phyloP scores from a whole-genome alignment of 1,140 invertebrate genomes.

The Lepidostoma basale region DNA sequence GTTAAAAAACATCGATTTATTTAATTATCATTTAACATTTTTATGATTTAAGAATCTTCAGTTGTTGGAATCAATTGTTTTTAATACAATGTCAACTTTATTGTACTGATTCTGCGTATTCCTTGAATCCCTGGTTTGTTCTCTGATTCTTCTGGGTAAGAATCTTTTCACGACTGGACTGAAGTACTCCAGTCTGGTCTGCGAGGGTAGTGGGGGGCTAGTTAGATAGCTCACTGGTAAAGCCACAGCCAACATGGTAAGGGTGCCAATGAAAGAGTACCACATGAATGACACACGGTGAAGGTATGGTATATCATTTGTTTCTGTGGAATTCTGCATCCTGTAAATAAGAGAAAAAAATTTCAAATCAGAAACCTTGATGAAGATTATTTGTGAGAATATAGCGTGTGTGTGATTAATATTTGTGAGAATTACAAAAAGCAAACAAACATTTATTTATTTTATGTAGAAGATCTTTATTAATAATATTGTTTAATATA shows the following conservation, averaged over 20 bases:
- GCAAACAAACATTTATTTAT: no score
- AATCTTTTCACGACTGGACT: conserved; percentile 36
- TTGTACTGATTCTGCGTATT: background rate
- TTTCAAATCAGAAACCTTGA: background rate
- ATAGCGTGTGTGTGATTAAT: no score
- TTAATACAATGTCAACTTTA: background rate
- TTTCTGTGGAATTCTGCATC: background rate
- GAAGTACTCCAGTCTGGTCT: conserved; percentile 32
- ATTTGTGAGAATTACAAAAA: no score
- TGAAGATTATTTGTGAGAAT: background rate
- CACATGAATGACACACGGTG: conserved; percentile 41
- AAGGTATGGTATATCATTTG: conserved; percentile 23
- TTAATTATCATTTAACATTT: no score
- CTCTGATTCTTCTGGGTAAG: conserved; percentile 16
- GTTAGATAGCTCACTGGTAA: conserved; percentile 40
- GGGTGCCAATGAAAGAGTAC: conserved; percentile 33
- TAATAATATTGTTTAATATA: no score
- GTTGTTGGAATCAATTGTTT: no score
- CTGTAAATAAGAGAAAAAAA: background rate
- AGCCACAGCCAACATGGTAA: conserved; percentile 3
- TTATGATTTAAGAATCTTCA: no score
- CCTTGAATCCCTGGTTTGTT: background rate
- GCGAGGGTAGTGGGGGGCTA: background rate
- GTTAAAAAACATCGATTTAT: no score
- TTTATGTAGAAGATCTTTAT: no score